These are phyloP conservation scores for Epinephelus fuscoguttatus DNA, from an alignment of 2,113 vertebrate genomes.

Conservation along the genomic window DNA sequence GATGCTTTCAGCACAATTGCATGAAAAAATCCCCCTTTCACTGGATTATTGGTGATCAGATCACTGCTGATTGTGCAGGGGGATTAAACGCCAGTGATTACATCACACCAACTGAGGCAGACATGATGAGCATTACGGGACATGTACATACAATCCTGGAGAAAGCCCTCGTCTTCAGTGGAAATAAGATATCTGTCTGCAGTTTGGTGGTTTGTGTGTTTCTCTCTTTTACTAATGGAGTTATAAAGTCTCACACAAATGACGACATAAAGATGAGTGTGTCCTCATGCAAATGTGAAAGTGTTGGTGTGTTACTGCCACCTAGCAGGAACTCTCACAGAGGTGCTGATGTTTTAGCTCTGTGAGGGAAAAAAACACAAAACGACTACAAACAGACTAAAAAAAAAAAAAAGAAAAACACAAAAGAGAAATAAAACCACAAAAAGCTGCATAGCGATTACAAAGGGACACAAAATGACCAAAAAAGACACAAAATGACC, in stretches of 20 bases:
- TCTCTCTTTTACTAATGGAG: not conserved
- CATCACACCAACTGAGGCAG: conserved; percentile 16
- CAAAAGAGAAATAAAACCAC: too few relatives aligned
- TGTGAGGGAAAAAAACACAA: too few relatives aligned
- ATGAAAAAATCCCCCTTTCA: conserved; percentile 6
- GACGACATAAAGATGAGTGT: too few relatives aligned
- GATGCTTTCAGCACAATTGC: conserved; percentile 25
- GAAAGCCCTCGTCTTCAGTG: not conserved
- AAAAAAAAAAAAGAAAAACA: too few relatives aligned
- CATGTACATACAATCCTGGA: not conserved
- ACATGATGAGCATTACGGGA: not conserved
- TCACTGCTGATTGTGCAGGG: conserved; percentile 14
- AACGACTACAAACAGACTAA: too few relatives aligned
- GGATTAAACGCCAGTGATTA: conserved; percentile 16
- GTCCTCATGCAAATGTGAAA: not conserved
- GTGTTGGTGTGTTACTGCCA: not conserved
- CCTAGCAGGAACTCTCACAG: not conserved
- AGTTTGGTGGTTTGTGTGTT: too few relatives aligned
- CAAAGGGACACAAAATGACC: too few relatives aligned
- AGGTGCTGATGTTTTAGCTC: too few relatives aligned
- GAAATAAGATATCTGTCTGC: not conserved
- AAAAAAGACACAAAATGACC: too few relatives aligned
- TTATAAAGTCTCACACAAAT: too few relatives aligned
- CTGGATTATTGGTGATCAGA: conserved; percentile 48
- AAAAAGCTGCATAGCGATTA: too few relatives aligned